These are phyloP conservation scores for Drosophila arizonae DNA, from an alignment of 1,140 invertebrate species.

Conservation along the genomic window DNA sequence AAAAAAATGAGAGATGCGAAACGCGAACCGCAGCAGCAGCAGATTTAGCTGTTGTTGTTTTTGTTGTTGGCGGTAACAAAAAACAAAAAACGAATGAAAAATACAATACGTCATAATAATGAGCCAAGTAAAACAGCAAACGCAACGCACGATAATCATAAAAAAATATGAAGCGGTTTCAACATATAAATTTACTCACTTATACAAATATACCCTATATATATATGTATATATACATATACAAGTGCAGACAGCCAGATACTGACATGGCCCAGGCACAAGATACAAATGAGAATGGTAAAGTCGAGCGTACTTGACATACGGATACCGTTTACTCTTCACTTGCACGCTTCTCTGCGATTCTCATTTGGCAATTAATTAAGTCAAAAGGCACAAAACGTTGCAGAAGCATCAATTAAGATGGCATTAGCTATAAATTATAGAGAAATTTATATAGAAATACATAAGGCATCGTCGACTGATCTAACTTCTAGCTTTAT, in stretches of 20 bases:
- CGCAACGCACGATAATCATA: slow-evolving; percentile 27
- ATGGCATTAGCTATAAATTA: background rate
- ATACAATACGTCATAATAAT: slow-evolving; percentile 45
- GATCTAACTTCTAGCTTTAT: background rate
- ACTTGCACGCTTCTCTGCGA: background rate
- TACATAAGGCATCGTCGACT: background rate
- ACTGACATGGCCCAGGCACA: slow-evolving; percentile 16
- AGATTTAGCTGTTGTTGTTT: slow-evolving; percentile 12
- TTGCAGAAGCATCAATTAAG: too few species aligned
- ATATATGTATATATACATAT: slow-evolving; percentile 2
- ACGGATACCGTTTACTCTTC: slow-evolving; percentile 11
- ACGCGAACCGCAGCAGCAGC: slow-evolving; percentile 14
- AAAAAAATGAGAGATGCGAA: slow-evolving; percentile 36
- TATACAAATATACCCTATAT: background rate
- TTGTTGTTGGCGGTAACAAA: slow-evolving; percentile 15
- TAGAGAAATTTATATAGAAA: background rate
- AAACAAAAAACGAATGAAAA: slow-evolving; percentile 20
- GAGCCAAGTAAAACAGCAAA: slow-evolving; percentile 41
- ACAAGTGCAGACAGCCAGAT: slow-evolving; percentile 24
- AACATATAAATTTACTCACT: slow-evolving; percentile 24
- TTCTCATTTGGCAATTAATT: background rate
- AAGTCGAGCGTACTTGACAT: background rate
- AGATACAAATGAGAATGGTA: slow-evolving; percentile 2
- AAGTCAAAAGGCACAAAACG: background rate
- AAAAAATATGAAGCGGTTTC: slow-evolving; percentile 27